Evolutionary conservation across 2,888 invertebrate species (phyloP).

Genomic region (Heteromyza rotundicornis): DNA sequence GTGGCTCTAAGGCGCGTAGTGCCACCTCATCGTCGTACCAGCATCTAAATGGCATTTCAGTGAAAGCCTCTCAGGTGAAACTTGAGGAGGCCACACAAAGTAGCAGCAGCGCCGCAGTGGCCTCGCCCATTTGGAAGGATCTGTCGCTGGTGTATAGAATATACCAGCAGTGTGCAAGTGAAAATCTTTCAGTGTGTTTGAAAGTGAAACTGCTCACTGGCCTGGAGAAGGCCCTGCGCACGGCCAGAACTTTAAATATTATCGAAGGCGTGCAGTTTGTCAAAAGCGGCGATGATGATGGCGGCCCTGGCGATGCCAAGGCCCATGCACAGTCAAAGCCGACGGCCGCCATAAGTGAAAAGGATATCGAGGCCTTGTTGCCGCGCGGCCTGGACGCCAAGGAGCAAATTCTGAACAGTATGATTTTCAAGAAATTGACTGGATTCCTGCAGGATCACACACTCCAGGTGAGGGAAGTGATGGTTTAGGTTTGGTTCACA

Average conservation of each 20-base stretch:
- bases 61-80: slow-evolving; percentile 24
- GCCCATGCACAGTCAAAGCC: slow-evolving; percentile 29
- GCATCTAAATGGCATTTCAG: slow-evolving; percentile 39
- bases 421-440: slow-evolving; percentile 77
- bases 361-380: slow-evolving; percentile 73
- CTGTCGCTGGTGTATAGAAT: slow-evolving; percentile 77
- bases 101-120: slow-evolving; percentile 7
- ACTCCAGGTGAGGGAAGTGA: slow-evolving; percentile 72
- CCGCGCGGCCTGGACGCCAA: slow-evolving; percentile 77
- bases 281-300: slow-evolving; percentile 66
- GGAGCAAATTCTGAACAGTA: slow-evolving; percentile 73
- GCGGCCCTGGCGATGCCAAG: slow-evolving; percentile 42
- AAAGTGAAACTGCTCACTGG: slow-evolving; percentile 81
- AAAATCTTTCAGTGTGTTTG: slow-evolving; percentile 74
- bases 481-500: too few species aligned
- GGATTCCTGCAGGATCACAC: slow-evolving; percentile 81
- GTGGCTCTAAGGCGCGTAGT: slow-evolving; percentile 40
- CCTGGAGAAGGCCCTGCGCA: slow-evolving; percentile 74
- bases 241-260: slow-evolving; percentile 69
- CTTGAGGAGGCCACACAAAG: slow-evolving; percentile 6
- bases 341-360: slow-evolving; percentile 61
- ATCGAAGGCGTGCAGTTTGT: slow-evolving; percentile 79
- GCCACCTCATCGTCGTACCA: slow-evolving; percentile 39
- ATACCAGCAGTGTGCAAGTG: slow-evolving; percentile 79
- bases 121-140: slow-evolving; percentile 63